Conservation (phyloP, 2,797 vertebrate species). For the Paedocypris micromegethes region DNA sequence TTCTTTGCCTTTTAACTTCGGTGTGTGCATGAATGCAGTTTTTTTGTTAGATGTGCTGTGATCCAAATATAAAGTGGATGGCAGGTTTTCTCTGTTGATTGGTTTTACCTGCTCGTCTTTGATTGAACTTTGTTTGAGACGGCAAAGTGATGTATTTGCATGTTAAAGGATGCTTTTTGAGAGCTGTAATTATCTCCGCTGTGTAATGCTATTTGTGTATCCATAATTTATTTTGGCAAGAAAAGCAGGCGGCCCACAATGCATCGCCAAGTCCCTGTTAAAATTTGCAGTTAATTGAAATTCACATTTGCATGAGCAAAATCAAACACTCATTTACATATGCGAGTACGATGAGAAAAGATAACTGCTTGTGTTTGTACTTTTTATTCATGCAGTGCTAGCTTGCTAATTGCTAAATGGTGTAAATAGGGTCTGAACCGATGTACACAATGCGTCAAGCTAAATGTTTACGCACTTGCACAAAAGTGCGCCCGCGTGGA, state of each 20-base stretch:
- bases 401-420: slow-evolving; percentile 71
- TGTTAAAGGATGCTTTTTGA: slow-evolving; percentile 65
- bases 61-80: slow-evolving; percentile 69
- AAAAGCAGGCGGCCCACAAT: slow-evolving; percentile 65
- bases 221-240: slow-evolving; percentile 72
- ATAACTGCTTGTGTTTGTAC: slow-evolving; percentile 74
- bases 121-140: slow-evolving; percentile 71
- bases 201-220: slow-evolving; percentile 74
- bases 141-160: slow-evolving; percentile 74
- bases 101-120: slow-evolving; percentile 73
- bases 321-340: slow-evolving; percentile 80
- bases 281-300: slow-evolving; percentile 72
- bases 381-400: slow-evolving; percentile 65
- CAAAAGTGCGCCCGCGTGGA: slow-evolving; percentile 37
- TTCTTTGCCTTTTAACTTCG: slow-evolving; percentile 50
- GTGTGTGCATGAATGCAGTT: slow-evolving; percentile 44
- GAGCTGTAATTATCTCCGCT: slow-evolving; percentile 70
- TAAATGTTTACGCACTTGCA: slow-evolving; percentile 51
- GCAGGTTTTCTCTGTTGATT: slow-evolving; percentile 65
- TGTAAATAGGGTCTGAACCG: slow-evolving; percentile 61
- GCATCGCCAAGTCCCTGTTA: slow-evolving; percentile 67
- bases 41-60: slow-evolving; percentile 52
- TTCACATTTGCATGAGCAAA: slow-evolving; percentile 78
- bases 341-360: slow-evolving; percentile 72
- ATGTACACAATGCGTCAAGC: slow-evolving; percentile 56